A percentile compares a stretch with the other conserved stretches of the same genome.
Conservation (phyloP, 1,140 invertebrate species). For the Apis cerana region DNA sequence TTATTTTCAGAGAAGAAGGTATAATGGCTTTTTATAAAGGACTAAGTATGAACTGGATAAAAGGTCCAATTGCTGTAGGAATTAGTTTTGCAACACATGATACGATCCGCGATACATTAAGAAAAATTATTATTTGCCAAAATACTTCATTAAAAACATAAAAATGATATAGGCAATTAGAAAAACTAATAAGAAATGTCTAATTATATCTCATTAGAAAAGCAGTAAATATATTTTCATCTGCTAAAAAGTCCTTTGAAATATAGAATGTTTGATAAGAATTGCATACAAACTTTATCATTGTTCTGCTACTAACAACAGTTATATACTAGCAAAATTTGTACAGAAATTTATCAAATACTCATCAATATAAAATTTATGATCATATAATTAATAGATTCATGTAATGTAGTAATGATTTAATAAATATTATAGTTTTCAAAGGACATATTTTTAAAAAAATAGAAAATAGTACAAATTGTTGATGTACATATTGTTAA, state of each 20-base stretch:
- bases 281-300: background rate
- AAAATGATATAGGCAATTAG: background rate
- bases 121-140: constrained; percentile 60
- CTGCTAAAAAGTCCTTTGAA: constrained; percentile 1
- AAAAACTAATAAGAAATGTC: background rate
- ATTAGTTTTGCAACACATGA: constrained; percentile 99
- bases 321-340: background rate
- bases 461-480: constrained; percentile 57
- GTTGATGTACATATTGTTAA: constrained; percentile 64
- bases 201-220: constrained; percentile 34
- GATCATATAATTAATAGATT: constrained; percentile 17
- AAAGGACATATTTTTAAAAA: constrained; percentile 17
- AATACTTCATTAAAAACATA: constrained; percentile 14
- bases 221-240: constrained; percentile 33
- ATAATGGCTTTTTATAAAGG: constrained; percentile 98
- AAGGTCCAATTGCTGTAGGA: constrained; percentile 98
- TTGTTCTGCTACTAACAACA: background rate
- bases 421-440: constrained; percentile 32
- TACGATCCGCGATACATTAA: constrained; percentile 85
- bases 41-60: constrained; percentile 99
- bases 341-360: background rate
- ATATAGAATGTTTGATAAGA: background rate
- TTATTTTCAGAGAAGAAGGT: constrained; percentile 89
- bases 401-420: constrained; percentile 14
- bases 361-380: constrained; percentile 12